Conservation (phyloP, 2,797 vertebrate species). For the Manis crassicaudata region DNA sequence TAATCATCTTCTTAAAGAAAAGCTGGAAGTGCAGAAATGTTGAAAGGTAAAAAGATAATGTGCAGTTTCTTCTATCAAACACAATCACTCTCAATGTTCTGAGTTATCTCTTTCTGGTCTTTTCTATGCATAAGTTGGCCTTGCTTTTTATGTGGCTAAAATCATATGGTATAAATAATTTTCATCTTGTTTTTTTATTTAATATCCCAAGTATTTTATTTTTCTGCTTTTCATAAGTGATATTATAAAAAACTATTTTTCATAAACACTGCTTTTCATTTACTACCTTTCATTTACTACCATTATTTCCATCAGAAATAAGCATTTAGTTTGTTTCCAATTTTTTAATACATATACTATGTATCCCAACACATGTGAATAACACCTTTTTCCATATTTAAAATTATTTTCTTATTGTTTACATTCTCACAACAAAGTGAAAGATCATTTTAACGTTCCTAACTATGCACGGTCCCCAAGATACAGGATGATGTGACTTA, state of each 20-base stretch:
- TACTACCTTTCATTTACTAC: neutral
- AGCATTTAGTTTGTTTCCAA: neutral
- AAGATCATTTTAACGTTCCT: neutral
- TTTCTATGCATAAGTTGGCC: neutral
- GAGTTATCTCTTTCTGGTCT: neutral
- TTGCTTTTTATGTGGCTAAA: neutral
- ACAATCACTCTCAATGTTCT: neutral
- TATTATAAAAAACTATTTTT: neutral
- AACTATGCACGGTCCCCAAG: neutral
- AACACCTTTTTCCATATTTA: neutral
- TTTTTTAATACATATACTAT: neutral
- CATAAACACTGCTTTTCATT: neutral
- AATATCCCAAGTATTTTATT: neutral
- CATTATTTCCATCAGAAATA: slow-evolving; percentile 14
- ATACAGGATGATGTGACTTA: neutral
- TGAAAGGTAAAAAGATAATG: neutral
- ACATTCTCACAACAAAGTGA: neutral
- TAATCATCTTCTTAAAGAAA: neutral
- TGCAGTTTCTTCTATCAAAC: neutral
- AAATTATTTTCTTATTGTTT: neutral
- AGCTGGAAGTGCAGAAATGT: neutral
- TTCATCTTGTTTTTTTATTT: neutral
- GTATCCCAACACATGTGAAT: neutral
- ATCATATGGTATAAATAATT: neutral
- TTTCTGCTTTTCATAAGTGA: neutral